Percentiles rank a stretch among this genome's conserved stretches.
Conservation (phyloP, 2,888 invertebrate species). For the Brachyptera risi region DNA sequence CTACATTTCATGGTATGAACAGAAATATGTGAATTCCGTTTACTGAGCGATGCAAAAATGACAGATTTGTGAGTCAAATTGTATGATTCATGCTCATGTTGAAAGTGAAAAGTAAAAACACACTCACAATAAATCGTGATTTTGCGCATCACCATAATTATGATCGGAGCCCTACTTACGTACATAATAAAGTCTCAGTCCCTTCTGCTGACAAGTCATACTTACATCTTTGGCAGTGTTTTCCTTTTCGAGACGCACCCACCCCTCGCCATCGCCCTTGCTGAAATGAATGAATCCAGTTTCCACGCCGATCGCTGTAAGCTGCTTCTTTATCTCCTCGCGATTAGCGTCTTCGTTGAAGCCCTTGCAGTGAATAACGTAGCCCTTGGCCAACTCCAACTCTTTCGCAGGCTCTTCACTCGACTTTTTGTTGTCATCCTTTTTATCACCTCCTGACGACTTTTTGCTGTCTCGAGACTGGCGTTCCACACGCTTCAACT, state of each 20-base stretch:
- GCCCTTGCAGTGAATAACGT: constrained; percentile 66
- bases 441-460: neutral
- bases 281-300: constrained; percentile 73
- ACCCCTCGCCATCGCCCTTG: constrained; percentile 68
- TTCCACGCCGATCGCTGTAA: constrained; percentile 56
- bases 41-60: neutral
- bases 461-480: constrained; percentile 35
- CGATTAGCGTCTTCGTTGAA: constrained; percentile 56
- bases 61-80: no score
- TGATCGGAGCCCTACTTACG: no score
- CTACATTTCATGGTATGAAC: no score
- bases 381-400: constrained; percentile 64
- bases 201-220: constrained; percentile 43
- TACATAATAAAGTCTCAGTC: neutral
- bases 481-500: constrained; percentile 64
- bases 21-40: neutral
- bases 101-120: no score
- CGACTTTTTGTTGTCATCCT: neutral
- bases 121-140: no score
- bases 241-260: constrained; percentile 65
- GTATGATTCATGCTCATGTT: neutral
- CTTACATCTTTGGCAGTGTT: constrained; percentile 62
- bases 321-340: constrained; percentile 69
- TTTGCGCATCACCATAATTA: no score
- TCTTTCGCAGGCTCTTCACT: constrained; percentile 42